Conservation (phyloP, 2,113 vertebrate genomes). For the Tragelaphus scriptus region DNA sequence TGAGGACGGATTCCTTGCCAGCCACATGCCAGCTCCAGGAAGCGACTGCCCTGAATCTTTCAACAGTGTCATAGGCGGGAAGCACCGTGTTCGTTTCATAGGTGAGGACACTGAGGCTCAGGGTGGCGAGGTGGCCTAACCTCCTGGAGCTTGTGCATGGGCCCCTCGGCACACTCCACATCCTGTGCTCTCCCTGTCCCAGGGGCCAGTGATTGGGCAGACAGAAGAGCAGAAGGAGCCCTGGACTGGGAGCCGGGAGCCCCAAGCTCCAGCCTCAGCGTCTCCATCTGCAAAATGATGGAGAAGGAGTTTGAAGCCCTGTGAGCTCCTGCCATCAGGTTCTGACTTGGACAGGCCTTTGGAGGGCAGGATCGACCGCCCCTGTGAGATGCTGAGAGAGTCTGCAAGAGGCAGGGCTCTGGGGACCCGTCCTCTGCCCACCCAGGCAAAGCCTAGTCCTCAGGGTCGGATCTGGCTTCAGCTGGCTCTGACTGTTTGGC, state of each 20-base stretch:
- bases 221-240: background rate
- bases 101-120: background rate
- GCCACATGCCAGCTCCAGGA: background rate
- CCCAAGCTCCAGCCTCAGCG: background rate
- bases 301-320: background rate
- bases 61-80: background rate
- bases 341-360: background rate
- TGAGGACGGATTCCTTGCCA: background rate
- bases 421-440: background rate
- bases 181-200: background rate
- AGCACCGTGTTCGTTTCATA: background rate
- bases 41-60: background rate
- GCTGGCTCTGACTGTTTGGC: background rate
- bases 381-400: background rate
- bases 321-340: background rate
- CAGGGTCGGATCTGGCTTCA: background rate
- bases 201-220: background rate
- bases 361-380: background rate
- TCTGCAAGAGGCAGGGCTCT: background rate
- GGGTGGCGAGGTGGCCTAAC: rapidly evolving
- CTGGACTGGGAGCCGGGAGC: background rate
- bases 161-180: background rate
- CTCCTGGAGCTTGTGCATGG: background rate
- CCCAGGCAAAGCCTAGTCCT: background rate
- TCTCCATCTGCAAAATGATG: background rate